phyloP scores from a whole-genome alignment of 2,113 vertebrate species.

The Lagopus leucura region DNA sequence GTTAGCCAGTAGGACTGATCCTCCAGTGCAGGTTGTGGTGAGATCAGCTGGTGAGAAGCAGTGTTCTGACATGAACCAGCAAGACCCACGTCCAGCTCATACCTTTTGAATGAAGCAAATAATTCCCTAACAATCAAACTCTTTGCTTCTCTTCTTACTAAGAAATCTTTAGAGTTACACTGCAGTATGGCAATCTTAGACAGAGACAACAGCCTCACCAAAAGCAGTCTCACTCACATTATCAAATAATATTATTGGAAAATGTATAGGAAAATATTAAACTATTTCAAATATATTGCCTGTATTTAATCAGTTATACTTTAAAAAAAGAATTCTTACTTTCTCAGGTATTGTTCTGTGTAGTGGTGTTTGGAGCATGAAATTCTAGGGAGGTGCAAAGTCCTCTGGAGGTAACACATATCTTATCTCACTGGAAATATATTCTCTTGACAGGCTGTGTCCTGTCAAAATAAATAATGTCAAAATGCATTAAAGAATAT shows the following conservation, averaged over 20 bases:
- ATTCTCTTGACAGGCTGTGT: constrained; percentile 37
- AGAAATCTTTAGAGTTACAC: not conserved
- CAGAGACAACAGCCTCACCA: not conserved
- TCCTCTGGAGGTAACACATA: constrained; percentile 1
- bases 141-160: not conserved
- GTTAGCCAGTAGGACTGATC: not conserved
- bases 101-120: not conserved
- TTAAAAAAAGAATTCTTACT: not conserved
- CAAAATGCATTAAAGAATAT: constrained; percentile 19
- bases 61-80: not conserved
- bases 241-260: not conserved
- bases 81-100: not conserved
- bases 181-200: not conserved
- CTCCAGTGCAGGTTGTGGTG: not conserved
- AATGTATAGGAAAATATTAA: not conserved
- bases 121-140: not conserved
- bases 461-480: constrained; percentile 42
- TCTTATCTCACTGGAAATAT: constrained; percentile 26
- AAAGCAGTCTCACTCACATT: not conserved
- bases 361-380: not conserved
- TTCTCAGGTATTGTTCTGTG: not conserved
- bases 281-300: not conserved
- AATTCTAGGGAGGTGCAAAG: constrained; percentile 33
- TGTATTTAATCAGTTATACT: not conserved
- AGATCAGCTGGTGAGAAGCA: not conserved